Percentiles rank a stretch among this genome's conserved stretches.
Conservation (phyloP, 2,113 vertebrate genomes). For the Cynocephalus volans region DNA sequence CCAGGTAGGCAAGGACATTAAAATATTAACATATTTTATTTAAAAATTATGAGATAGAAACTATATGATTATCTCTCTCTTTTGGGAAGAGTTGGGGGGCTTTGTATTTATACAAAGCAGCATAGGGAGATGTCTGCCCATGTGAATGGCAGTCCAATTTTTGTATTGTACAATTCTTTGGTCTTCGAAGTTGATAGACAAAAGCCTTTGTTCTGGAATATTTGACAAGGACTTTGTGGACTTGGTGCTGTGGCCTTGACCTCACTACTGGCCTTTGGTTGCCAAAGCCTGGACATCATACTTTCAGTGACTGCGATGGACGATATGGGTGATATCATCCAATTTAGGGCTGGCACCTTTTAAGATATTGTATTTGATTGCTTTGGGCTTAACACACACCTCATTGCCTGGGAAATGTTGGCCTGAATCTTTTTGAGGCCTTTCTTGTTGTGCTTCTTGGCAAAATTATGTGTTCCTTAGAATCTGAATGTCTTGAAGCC, state of each 20-base stretch:
- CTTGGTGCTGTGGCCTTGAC: background rate
- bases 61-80: conserved; percentile 17
- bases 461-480: conserved; percentile 96
- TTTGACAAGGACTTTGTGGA: background rate
- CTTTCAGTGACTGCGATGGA: background rate
- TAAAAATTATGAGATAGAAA: conserved; percentile 51
- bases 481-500: conserved; percentile 95
- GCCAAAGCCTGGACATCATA: background rate
- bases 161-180: conserved; percentile 48
- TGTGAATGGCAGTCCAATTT: background rate
- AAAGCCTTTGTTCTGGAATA: background rate
- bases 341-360: background rate
- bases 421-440: conserved; percentile 90
- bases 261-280: background rate
- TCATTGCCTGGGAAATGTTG: conserved; percentile 84
- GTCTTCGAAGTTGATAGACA: conserved; percentile 5
- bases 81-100: background rate
- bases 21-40: conserved; percentile 54
- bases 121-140: background rate
- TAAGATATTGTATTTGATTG: conserved; percentile 45
- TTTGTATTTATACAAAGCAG: conserved; percentile 52
- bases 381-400: background rate
- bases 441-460: conserved; percentile 97
- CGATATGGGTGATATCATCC: background rate
- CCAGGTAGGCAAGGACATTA: conserved; percentile 33